These are phyloP conservation scores for Seira sanloemensis DNA, from an alignment of 2,888 invertebrate species.

Conservation along the genomic window DNA sequence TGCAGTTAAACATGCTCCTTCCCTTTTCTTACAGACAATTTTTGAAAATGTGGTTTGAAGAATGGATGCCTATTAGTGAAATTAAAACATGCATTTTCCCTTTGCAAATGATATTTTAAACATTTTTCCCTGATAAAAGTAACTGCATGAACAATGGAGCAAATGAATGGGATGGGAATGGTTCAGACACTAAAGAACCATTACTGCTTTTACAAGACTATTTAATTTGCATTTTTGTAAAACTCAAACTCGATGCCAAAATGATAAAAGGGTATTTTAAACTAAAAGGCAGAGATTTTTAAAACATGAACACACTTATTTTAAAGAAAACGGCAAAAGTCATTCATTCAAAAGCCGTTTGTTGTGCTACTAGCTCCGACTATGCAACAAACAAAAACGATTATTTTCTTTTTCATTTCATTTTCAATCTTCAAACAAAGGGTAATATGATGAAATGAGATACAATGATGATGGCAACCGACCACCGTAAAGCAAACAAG, in stretches of 20 bases:
- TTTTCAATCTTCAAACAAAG: no score
- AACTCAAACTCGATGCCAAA: conserved; percentile 26
- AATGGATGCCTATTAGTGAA: conserved; percentile 54
- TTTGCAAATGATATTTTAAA: conserved; percentile 31
- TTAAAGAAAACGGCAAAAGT: conserved; percentile 22
- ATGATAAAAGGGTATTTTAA: conserved; percentile 37
- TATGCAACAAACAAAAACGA: no score
- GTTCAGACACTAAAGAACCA: no score
- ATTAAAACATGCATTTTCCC: conserved; percentile 47
- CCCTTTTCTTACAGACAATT: conserved; percentile 32
- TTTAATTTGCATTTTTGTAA: conserved; percentile 9
- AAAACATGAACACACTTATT: conserved; percentile 26
- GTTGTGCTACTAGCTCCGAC: no score
- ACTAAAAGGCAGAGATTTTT: conserved; percentile 8
- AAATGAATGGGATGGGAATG: no score
- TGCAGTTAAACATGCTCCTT: conserved; percentile 18
- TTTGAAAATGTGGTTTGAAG: no score
- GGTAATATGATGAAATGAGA: conserved; percentile 38
- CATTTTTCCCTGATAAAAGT: no score
- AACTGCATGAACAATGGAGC: no score
- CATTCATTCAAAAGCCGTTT: conserved; percentile 20
- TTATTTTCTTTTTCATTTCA: conserved; percentile 42
- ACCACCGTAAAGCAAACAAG: conserved; percentile 41
- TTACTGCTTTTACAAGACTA: neutral
- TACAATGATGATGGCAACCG: conserved; percentile 29